Conservation (phyloP, 2,797 vertebrate species). For the Neopelma chrysocephalum region DNA sequence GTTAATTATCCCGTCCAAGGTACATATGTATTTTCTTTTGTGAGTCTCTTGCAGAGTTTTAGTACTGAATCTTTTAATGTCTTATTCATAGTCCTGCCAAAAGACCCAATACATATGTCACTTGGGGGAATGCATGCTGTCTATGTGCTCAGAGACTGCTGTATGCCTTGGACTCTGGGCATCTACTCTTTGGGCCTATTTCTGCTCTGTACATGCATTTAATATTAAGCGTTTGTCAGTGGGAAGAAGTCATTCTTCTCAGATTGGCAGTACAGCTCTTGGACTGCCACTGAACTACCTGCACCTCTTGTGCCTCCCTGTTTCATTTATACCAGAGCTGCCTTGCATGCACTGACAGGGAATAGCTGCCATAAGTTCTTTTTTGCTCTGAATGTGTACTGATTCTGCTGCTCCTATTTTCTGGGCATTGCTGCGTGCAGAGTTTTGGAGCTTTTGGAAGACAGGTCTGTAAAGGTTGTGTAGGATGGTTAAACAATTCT, state of each 20-base stretch:
- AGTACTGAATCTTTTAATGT: not conserved
- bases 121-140: not conserved
- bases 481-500: not conserved
- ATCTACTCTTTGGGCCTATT: not conserved
- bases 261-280: not conserved
- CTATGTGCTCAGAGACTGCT: not conserved
- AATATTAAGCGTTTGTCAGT: not conserved
- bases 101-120: not conserved
- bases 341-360: not conserved
- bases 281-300: not conserved
- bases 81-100: not conserved
- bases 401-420: not conserved
- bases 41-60: not conserved
- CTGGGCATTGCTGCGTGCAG: not conserved
- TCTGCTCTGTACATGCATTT: not conserved
- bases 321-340: not conserved
- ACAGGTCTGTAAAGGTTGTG: not conserved
- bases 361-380: not conserved
- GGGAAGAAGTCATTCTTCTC: not conserved
- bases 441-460: not conserved
- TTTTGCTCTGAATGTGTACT: not conserved
- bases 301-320: not conserved
- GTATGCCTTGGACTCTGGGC: not conserved
- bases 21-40: not conserved
- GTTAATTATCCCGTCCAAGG: not conserved